Evolutionary conservation across 2,113 vertebrate genomes (phyloP).

Genomic region (Dicentrarchus labrax): DNA sequence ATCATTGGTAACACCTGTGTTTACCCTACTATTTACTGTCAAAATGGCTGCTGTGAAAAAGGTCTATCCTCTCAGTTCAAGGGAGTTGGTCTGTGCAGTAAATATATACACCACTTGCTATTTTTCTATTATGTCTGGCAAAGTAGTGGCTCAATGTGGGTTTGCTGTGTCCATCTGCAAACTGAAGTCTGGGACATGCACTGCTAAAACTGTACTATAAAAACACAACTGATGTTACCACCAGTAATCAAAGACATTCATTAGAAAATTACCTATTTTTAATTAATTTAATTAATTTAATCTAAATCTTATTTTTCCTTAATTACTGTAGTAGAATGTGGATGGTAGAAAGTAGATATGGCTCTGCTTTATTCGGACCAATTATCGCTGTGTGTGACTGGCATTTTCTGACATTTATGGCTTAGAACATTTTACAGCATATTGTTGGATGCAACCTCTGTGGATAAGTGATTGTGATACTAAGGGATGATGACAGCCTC

Average conservation of each 20-base stretch:
- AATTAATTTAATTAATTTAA: not conserved
- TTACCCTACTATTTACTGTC: too few relatives aligned
- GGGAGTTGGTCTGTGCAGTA: not conserved
- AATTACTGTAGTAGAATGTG: too few relatives aligned
- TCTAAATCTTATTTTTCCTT: not conserved
- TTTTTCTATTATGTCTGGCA: not conserved
- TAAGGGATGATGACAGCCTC: constrained; percentile 26
- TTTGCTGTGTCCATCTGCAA: not conserved
- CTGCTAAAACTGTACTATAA: not conserved
- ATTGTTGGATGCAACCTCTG: constrained; percentile 1
- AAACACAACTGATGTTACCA: not conserved
- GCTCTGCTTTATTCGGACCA: not conserved
- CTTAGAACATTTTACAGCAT: constrained; percentile 3
- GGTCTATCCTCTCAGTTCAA: not conserved
- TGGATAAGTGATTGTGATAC: constrained; percentile 17
- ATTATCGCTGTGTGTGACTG: not conserved
- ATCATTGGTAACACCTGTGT: too few relatives aligned
- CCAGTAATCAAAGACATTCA: not conserved
- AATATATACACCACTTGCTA: not conserved
- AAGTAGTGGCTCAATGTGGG: too few relatives aligned
- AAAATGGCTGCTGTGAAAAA: too few relatives aligned
- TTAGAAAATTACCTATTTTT: too few relatives aligned
- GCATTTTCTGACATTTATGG: constrained; percentile 26
- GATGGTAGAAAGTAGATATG: not conserved
- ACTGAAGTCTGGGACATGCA: not conserved